These are phyloP conservation scores for Corbicula japonica DNA, from an alignment of 2,888 invertebrate species.

Conservation along the genomic window DNA sequence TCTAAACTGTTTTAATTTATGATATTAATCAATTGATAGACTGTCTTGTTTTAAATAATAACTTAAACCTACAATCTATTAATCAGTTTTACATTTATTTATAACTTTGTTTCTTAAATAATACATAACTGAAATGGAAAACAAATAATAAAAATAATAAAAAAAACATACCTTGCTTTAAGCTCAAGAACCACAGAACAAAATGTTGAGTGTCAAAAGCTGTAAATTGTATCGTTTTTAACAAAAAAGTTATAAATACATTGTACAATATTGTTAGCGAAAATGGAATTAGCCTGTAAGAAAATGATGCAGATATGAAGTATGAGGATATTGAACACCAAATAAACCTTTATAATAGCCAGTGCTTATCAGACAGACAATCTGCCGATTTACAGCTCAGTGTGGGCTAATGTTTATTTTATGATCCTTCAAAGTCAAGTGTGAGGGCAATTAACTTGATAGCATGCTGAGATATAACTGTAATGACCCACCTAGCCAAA, in stretches of 20 bases:
- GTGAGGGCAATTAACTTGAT: no score
- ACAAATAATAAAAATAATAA: background rate
- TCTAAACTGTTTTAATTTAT: background rate
- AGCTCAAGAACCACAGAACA: background rate
- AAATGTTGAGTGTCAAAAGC: conserved; percentile 1
- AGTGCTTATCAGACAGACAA: no score
- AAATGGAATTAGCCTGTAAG: background rate
- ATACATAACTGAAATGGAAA: background rate
- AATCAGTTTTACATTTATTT: background rate
- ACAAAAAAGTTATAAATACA: background rate
- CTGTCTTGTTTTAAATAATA: background rate
- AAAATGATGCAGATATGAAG: no score
- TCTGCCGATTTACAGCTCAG: no score
- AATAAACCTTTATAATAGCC: no score
- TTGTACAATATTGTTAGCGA: background rate
- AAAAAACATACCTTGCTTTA: conserved; percentile 1
- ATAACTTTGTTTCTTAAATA: conserved; percentile 1
- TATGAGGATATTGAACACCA: no score
- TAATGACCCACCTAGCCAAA: no score
- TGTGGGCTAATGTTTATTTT: no score
- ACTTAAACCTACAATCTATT: background rate
- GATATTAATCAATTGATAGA: background rate
- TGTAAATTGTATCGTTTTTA: background rate
- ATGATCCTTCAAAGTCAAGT: no score
- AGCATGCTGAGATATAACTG: no score